Conservation (phyloP, 2,113 vertebrate genomes). For the Lanius ludovicianus region DNA sequence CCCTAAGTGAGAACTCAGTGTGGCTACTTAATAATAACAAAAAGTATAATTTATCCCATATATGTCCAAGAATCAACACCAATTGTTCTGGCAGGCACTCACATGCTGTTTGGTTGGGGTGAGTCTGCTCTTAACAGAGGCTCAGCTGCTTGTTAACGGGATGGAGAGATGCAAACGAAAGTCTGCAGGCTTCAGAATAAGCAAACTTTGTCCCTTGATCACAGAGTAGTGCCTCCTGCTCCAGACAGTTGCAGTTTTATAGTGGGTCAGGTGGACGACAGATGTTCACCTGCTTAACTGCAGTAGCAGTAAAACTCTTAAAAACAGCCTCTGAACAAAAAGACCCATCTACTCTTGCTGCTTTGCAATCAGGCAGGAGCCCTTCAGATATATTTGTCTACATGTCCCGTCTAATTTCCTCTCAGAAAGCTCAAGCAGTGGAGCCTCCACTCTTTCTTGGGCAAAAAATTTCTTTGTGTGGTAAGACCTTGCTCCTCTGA, state of each 20-base stretch:
- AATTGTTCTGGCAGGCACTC: background rate
- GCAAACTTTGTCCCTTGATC: background rate
- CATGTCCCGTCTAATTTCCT: background rate
- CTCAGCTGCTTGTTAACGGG: background rate
- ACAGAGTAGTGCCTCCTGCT: background rate
- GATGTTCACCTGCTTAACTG: slow-evolving; percentile 49
- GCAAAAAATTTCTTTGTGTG: background rate
- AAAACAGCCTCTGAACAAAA: background rate
- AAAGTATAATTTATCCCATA: background rate
- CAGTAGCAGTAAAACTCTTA: slow-evolving; percentile 34
- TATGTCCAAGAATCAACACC: background rate
- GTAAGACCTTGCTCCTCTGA: background rate
- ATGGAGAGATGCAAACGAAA: background rate
- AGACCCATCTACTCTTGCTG: background rate
- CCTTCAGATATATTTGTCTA: background rate
- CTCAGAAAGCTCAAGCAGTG: background rate
- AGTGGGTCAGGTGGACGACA: slow-evolving; percentile 11
- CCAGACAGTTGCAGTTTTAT: background rate
- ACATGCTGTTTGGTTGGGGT: background rate
- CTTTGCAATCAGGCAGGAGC: background rate
- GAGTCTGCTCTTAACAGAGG: background rate
- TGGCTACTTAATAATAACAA: background rate
- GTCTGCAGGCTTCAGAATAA: background rate
- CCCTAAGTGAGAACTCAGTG: background rate
- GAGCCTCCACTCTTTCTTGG: background rate